Base-by-base conservation (phyloP, 2,797 vertebrate species). In the Caiman crocodilus region DNA sequence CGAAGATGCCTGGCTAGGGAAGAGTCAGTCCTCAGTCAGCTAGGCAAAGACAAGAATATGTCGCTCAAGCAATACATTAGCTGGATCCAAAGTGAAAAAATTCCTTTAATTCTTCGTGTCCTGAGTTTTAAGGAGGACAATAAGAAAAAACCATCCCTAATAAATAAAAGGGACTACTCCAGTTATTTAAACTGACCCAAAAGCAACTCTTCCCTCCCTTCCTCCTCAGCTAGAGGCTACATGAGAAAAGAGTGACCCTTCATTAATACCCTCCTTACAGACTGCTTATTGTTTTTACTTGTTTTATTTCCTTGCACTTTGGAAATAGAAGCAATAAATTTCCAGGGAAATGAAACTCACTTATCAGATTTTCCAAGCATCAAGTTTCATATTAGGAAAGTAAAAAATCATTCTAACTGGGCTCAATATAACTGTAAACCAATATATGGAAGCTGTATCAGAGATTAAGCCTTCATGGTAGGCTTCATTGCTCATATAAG, bases 341-440 rank as follows among this genome's bases (percentile, higher is more conserved):
- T 98, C 98, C 97, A 98, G 97, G 97, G 97, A 98, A 98, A 98
- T 98, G 97, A 98, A 98, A 97, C 97, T 93, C 97, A 94, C 98
- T 98, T 98, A 98, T 98, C 98, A 98, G 97, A 98, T 98, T 98
- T 97, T 97, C 97, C 93, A 97, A 96, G 98, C 96, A 97, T 98
- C 97, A 97, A 96, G 95, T 98, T 98, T 98, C 98, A 97, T 98
- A 97, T 97, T 97, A 97, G 94, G 97, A 97, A 97, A 77, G 89
- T 94, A 50, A 93, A 89, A 95, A 91, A 92, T 95, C 94, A 86
- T 96, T 95, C 97, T 96, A 96, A 97, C 92, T 94, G 95, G 95
- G 94, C 95, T 95, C 94, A 64, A 91, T 96, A 95, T 87, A 97
- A 95, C 96, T 96, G 93, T 97, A 97, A 98, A 97, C 93, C 96